Evolutionary conservation across 2,888 invertebrate genomes (phyloP).

Genomic region (Tribolium freemani): DNA sequence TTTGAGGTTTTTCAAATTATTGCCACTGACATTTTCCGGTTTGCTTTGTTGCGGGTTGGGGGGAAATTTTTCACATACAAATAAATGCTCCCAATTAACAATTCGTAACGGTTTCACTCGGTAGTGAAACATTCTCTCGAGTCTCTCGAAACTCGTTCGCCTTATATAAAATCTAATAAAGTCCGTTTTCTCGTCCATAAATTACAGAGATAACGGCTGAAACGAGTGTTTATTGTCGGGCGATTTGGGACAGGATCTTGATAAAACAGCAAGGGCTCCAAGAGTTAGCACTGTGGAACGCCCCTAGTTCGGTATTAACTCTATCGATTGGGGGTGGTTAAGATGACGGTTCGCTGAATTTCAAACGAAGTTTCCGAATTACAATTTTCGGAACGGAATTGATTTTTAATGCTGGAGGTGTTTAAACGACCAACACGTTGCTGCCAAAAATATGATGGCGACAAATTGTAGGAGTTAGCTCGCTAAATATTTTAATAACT

Average conservation of each 20-base stretch:
- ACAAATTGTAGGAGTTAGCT: no score
- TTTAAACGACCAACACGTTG: background rate
- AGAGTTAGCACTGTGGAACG: conserved; percentile 7
- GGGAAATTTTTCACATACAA: no score
- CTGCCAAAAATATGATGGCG: background rate
- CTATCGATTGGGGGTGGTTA: conserved; percentile 16
- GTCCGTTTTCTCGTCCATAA: conserved; percentile 5
- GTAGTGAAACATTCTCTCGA: background rate
- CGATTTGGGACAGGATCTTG: background rate
- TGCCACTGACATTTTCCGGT: background rate
- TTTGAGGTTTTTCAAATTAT: background rate
- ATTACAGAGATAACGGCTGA: conserved; percentile 4
- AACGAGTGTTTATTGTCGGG: background rate
- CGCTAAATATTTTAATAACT: no score
- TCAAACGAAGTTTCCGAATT: conserved; percentile 8
- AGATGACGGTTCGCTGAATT: conserved; percentile 8
- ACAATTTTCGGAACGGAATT: conserved; percentile 8
- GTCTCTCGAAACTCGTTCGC: conserved; percentile 2
- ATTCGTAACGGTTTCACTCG: background rate
- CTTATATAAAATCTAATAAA: conserved; percentile 4
- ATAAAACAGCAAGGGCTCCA: background rate
- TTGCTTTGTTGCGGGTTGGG: no score
- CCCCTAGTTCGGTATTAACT: conserved; percentile 7
- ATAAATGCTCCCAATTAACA: no score
- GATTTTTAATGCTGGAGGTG: background rate